A percentile compares a stretch with the other conserved stretches of the same genome.
These are phyloP conservation scores for Apodemus agrarius DNA, from an alignment of 2,797 vertebrate genomes.

Conservation along the genomic window DNA sequence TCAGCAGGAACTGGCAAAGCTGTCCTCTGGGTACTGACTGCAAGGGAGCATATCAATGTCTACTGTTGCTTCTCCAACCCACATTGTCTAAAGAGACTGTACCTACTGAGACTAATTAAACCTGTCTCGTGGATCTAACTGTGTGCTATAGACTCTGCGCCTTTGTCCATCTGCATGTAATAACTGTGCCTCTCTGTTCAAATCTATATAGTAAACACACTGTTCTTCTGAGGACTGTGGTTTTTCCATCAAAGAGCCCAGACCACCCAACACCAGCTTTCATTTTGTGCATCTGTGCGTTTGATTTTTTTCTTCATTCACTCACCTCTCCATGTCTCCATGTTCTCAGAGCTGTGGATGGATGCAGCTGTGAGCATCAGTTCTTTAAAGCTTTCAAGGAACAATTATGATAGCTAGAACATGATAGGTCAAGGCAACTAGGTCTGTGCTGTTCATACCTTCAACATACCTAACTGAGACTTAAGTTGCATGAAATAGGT, in stretches of 20 bases:
- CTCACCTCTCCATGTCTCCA: neutral
- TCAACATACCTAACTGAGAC: neutral
- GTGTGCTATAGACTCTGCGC: neutral
- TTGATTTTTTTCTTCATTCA: neutral
- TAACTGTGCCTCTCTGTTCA: neutral
- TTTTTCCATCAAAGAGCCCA: neutral
- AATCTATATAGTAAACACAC: neutral
- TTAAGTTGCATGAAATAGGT: too few species aligned
- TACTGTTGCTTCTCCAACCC: too few species aligned
- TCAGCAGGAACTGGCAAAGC: neutral
- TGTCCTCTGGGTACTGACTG: neutral
- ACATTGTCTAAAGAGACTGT: neutral
- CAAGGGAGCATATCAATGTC: too few species aligned
- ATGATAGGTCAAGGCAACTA: neutral
- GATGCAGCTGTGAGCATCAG: neutral
- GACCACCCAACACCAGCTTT: neutral
- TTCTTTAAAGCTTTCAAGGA: neutral
- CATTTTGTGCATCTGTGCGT: neutral
- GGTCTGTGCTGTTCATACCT: neutral
- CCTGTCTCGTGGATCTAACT: neutral
- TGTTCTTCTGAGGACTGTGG: neutral
- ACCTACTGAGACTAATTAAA: neutral
- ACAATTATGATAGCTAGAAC: neutral
- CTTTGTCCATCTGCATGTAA: neutral
- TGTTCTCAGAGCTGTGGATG: neutral